Conservation (phyloP, 2,888 invertebrate species). For the Nomada lathburiana region DNA sequence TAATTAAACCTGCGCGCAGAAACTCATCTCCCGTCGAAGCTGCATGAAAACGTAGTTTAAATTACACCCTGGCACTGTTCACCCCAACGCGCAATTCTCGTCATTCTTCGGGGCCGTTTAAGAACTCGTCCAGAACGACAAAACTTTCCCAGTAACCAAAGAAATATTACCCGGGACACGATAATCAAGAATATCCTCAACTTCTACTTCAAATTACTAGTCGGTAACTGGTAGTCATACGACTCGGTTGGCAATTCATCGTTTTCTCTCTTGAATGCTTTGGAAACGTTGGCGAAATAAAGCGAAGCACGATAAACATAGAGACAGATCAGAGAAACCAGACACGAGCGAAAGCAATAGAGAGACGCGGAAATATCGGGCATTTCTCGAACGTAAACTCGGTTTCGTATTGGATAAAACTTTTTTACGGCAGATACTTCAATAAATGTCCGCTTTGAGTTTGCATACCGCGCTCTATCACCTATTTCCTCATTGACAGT, state of each 20-base stretch:
- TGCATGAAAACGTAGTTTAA: conserved; percentile 34
- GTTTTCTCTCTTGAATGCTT: neutral
- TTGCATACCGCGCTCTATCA: too few relatives aligned
- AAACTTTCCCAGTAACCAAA: conserved; percentile 13
- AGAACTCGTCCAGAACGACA: neutral
- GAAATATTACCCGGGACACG: conserved; percentile 16
- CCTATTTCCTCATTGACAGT: too few relatives aligned
- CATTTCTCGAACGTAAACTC: too few relatives aligned
- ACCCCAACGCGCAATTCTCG: neutral
- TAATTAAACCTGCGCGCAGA: conserved; percentile 10
- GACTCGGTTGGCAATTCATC: neutral
- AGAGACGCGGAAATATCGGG: too few relatives aligned
- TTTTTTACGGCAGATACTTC: too few relatives aligned
- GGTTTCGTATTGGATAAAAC: too few relatives aligned
- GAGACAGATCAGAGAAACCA: too few relatives aligned
- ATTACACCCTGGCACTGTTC: conserved; percentile 20
- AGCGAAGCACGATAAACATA: too few relatives aligned
- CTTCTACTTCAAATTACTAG: neutral
- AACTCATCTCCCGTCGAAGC: conserved; percentile 23
- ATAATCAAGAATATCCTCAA: conserved; percentile 10
- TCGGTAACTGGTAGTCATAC: neutral
- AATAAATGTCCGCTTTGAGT: too few relatives aligned
- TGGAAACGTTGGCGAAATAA: too few relatives aligned
- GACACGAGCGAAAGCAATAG: too few relatives aligned
- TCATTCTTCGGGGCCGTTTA: neutral